A percentile compares a stretch with the other conserved stretches of the same genome.
These are phyloP conservation scores for Acleris sparsana DNA, from an alignment of 2,888 invertebrate genomes.

Conservation along the genomic window DNA sequence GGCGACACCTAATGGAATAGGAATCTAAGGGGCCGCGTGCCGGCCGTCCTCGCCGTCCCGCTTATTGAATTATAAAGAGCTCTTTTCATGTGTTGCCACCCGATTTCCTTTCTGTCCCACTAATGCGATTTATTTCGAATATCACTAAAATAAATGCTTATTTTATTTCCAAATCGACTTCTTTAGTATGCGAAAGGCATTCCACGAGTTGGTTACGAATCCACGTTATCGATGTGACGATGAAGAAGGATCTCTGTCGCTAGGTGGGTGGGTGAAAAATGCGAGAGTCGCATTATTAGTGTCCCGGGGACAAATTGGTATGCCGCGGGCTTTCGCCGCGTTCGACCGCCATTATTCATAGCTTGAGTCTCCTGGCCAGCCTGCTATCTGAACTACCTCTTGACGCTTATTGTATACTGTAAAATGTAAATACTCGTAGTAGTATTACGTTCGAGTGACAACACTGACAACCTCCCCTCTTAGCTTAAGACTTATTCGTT, in stretches of 20 bases:
- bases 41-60: slow-evolving; percentile 53
- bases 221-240: slow-evolving; percentile 46
- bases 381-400: not conserved
- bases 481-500: too few relatives aligned
- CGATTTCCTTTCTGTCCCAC: slow-evolving; percentile 39
- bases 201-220: slow-evolving; percentile 30
- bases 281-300: slow-evolving; percentile 73
- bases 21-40: slow-evolving; percentile 67
- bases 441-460: not conserved
- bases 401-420: slow-evolving; percentile 2
- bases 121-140: slow-evolving; percentile 36
- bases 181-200: slow-evolving; percentile 26
- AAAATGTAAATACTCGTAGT: not conserved
- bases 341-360: slow-evolving; percentile 76
- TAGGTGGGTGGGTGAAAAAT: slow-evolving; percentile 69
- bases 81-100: slow-evolving; percentile 46
- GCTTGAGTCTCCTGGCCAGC: slow-evolving; percentile 46
- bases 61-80: slow-evolving; percentile 72
- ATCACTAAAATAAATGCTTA: slow-evolving; percentile 18
- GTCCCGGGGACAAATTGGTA: slow-evolving; percentile 75
- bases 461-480: too few relatives aligned
- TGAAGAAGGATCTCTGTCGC: slow-evolving; percentile 65
- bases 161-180: slow-evolving; percentile 17
- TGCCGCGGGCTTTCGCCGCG: slow-evolving; percentile 67
- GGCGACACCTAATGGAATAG: slow-evolving; percentile 80